Evolutionary conservation across 2,113 vertebrate genomes (phyloP).

Genomic region (Origma solitaria): DNA sequence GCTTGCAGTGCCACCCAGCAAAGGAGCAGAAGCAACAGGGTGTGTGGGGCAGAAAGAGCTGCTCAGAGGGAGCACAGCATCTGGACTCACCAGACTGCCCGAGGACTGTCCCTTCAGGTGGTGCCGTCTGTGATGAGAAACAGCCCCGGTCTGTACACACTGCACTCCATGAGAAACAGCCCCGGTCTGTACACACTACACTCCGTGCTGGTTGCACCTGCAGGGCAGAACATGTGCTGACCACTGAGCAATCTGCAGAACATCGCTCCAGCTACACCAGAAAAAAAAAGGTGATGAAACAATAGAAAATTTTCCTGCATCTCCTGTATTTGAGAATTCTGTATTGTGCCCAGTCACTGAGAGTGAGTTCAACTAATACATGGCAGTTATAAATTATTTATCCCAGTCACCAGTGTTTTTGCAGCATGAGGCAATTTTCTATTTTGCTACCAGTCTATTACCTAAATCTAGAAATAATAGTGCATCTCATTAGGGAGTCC

Average conservation of each 20-base stretch:
- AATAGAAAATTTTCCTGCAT: background rate
- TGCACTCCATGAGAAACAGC: background rate
- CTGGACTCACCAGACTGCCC: fast-evolving
- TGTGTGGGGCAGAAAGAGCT: background rate
- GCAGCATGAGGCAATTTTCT: background rate
- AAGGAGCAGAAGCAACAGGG: background rate
- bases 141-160: background rate
- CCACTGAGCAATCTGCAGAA: background rate
- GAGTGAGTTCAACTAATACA: background rate
- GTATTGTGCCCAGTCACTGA: background rate
- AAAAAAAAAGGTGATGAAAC: background rate
- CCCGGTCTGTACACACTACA: background rate
- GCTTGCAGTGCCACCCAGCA: background rate
- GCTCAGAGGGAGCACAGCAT: background rate
- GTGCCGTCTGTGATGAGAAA: background rate
- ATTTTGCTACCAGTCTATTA: background rate
- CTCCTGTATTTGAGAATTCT: background rate
- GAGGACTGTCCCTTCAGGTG: background rate
- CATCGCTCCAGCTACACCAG: background rate
- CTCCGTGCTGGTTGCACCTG: background rate
- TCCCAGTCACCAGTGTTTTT: background rate
- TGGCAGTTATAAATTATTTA: background rate
- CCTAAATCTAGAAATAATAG: background rate
- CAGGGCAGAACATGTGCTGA: background rate
- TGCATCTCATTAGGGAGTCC: background rate